Evolutionary conservation across 2,888 invertebrate species (phyloP).

Genomic region (Cyclophora albipunctata): DNA sequence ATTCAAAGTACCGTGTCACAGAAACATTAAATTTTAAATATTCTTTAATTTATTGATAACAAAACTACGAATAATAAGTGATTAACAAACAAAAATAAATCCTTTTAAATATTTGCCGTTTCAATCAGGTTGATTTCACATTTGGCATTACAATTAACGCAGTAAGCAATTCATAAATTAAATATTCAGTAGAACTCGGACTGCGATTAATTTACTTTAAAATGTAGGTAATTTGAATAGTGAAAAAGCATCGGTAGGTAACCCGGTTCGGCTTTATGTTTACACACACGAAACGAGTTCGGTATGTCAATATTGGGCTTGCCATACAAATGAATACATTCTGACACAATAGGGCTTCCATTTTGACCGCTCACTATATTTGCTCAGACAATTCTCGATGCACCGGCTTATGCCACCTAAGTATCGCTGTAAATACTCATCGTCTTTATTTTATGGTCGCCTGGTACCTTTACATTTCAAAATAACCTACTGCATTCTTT

Average conservation of each 20-base stretch:
- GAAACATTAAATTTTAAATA: no score
- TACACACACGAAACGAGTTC: conserved; percentile 63
- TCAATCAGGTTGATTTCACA: no score
- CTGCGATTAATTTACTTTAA: conserved; percentile 3
- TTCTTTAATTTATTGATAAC: no score
- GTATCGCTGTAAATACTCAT: conserved; percentile 30
- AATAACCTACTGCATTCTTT: not conserved
- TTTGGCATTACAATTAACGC: no score
- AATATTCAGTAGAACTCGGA: no score
- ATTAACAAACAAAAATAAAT: no score
- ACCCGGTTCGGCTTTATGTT: conserved; percentile 42
- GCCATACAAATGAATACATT: conserved; percentile 74
- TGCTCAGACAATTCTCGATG: conserved; percentile 64
- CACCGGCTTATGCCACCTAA: conserved; percentile 54
- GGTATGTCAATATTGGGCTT: conserved; percentile 64
- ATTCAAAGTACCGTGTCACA: no score
- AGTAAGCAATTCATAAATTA: no score
- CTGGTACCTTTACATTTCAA: conserved; percentile 23
- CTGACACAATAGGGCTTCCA: conserved; percentile 69
- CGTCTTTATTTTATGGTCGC: conserved; percentile 35
- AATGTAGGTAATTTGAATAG: conserved; percentile 42
- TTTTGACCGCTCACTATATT: conserved; percentile 65
- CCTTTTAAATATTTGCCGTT: no score
- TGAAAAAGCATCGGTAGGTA: conserved; percentile 33
- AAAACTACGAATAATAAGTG: no score